phyloP scores from a whole-genome alignment of 2,113 vertebrate species.

The Oncorhynchus gorbuscha region DNA sequence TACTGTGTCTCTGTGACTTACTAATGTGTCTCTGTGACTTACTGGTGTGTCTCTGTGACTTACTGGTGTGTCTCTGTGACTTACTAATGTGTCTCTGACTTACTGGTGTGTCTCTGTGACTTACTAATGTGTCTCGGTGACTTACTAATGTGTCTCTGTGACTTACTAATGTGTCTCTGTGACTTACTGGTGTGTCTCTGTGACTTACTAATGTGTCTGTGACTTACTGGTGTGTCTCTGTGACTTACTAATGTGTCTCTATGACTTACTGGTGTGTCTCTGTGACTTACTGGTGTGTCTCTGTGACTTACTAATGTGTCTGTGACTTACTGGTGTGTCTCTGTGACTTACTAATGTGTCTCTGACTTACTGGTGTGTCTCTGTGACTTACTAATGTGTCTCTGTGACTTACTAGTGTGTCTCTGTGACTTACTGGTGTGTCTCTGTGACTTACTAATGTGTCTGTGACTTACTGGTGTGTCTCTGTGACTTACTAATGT shows the following conservation, averaged over 20 bases:
- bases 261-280: too few relatives aligned
- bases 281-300: conserved; percentile 2
- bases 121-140: too few relatives aligned
- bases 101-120: conserved; percentile 10
- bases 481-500: too few relatives aligned
- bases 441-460: too few relatives aligned
- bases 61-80: too few relatives aligned
- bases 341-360: conserved; percentile 4
- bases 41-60: conserved; percentile 9
- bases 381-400: neutral
- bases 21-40: too few relatives aligned
- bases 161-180: neutral
- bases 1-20: conserved; percentile 13
- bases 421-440: too few relatives aligned
- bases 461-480: too few relatives aligned
- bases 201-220: too few relatives aligned
- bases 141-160: neutral
- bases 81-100: conserved; percentile 7
- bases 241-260: neutral
- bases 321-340: too few relatives aligned
- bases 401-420: too few relatives aligned
- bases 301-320: neutral
- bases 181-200: too few relatives aligned
- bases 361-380: neutral
- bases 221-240: conserved; percentile 10